Conservation (phyloP, 2,113 vertebrate species). For the Recurvirostra avosetta region DNA sequence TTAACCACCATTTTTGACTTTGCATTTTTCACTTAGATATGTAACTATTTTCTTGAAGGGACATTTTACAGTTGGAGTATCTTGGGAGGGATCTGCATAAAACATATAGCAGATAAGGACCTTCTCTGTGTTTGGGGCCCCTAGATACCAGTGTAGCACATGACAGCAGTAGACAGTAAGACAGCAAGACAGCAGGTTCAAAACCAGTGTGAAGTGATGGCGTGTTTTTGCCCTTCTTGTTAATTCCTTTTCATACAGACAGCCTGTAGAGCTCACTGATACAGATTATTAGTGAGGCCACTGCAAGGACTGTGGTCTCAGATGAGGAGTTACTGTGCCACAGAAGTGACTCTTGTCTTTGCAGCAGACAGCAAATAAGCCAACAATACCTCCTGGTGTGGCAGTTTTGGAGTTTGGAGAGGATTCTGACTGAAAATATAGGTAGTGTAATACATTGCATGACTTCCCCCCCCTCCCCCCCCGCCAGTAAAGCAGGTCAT, state of each 20-base stretch:
- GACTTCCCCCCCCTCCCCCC: background rate
- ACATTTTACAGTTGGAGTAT: too few relatives aligned
- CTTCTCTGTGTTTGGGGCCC: background rate
- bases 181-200: background rate
- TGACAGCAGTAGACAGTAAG: background rate
- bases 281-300: background rate
- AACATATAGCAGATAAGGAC: too few relatives aligned
- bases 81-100: too few relatives aligned
- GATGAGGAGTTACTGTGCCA: background rate
- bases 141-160: background rate
- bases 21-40: too few relatives aligned
- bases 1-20: too few relatives aligned
- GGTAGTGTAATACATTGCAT: background rate
- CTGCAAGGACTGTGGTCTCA: background rate
- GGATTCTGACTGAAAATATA: background rate
- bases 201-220: background rate
- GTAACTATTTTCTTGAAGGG: too few relatives aligned
- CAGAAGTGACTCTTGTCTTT: background rate
- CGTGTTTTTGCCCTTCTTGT: background rate
- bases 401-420: background rate
- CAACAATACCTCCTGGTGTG: background rate
- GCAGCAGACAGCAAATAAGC: background rate
- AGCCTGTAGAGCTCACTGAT: background rate
- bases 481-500: background rate
- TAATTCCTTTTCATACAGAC: background rate